Conservation (phyloP, 1,140 invertebrate species). For the Papilio xuthus region DNA sequence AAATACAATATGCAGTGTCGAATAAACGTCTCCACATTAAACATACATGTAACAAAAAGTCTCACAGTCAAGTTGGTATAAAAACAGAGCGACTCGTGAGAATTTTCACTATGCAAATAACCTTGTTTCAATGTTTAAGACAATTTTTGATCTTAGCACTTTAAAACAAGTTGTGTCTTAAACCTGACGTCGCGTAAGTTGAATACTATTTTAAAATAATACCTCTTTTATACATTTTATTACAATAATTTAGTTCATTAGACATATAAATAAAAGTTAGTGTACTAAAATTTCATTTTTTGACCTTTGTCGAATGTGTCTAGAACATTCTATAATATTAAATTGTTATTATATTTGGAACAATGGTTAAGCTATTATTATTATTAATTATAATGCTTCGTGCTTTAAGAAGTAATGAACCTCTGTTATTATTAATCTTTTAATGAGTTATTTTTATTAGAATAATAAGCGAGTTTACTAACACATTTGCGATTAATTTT, state of each 20-base stretch:
- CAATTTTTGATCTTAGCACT: background rate
- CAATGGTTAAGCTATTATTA: background rate
- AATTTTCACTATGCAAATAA: conserved; percentile 15
- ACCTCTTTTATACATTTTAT: no score
- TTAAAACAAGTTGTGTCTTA: background rate
- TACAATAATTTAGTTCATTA: no score
- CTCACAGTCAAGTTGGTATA: background rate
- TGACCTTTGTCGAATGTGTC: background rate
- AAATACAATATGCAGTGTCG: background rate
- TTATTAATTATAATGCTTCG: background rate
- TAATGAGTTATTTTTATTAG: background rate
- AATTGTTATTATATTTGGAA: background rate
- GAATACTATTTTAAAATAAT: conserved; percentile 1
- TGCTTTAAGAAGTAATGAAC: background rate
- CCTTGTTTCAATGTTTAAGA: background rate
- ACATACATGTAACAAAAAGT: background rate
- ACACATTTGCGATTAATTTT: background rate
- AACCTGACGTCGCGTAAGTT: background rate
- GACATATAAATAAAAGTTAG: no score
- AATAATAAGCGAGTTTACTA: background rate
- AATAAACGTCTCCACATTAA: background rate
- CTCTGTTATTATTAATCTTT: background rate
- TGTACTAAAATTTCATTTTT: no score
- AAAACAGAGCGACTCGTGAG: background rate
- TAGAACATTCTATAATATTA: background rate